Percentiles rank a stretch among this genome's conserved stretches.
Conservation (phyloP, 2,888 invertebrate genomes). For the Exocentrus adspersus region DNA sequence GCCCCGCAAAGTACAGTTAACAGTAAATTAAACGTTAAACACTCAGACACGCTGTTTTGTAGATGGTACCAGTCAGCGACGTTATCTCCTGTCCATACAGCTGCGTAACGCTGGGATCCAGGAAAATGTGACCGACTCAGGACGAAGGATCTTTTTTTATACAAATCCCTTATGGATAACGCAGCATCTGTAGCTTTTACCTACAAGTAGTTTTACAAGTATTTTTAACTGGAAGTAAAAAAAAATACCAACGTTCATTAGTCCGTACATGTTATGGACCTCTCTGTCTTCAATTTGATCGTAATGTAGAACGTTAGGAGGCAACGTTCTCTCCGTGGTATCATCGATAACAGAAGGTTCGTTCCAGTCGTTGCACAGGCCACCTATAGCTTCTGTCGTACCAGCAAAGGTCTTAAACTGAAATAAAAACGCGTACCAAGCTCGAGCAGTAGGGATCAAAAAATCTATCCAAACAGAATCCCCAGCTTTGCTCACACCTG, state of each 20-base stretch:
- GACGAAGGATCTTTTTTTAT: slow-evolving; percentile 82
- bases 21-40: slow-evolving; percentile 75
- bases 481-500: slow-evolving; percentile 93
- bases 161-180: slow-evolving; percentile 68
- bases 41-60: slow-evolving; percentile 87
- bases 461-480: slow-evolving; percentile 93
- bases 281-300: slow-evolving; percentile 86
- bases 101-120: slow-evolving; percentile 89
- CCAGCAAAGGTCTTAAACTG: slow-evolving; percentile 71
- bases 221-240: no score
- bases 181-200: slow-evolving; percentile 73
- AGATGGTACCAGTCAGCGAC: slow-evolving; percentile 92
- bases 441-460: slow-evolving; percentile 82
- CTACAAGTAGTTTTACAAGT: slow-evolving; percentile 54
- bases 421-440: slow-evolving; percentile 76
- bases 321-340: slow-evolving; percentile 83
- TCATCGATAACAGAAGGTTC: slow-evolving; percentile 95
- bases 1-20: slow-evolving; percentile 94
- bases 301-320: slow-evolving; percentile 87
- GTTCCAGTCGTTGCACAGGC: slow-evolving; percentile 99
- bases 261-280: slow-evolving; percentile 93
- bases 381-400: slow-evolving; percentile 79
- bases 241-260: slow-evolving; percentile 59
- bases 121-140: slow-evolving; percentile 89
- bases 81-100: slow-evolving; percentile 99